These are phyloP conservation scores for Cryptotermes secundus DNA, from an alignment of 1,140 invertebrate species.

Conservation along the genomic window DNA sequence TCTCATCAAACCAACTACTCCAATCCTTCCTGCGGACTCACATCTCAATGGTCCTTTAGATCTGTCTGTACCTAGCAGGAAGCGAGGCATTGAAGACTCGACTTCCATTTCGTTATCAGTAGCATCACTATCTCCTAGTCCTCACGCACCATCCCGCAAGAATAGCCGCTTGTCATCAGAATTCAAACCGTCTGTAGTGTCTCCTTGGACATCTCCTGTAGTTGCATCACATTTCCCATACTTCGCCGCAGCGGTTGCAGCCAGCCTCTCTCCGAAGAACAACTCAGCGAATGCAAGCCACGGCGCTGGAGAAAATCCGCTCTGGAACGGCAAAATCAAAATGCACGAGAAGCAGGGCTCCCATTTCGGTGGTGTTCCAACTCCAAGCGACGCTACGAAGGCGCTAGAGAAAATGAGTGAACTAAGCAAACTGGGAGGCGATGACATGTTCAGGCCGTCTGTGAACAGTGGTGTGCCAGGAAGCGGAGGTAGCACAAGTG, in stretches of 20 bases:
- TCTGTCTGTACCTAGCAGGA: conserved; percentile 72
- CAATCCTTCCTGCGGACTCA: conserved; percentile 52
- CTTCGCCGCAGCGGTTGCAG: conserved; percentile 75
- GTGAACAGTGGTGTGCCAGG: conserved; percentile 48
- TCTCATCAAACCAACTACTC: conserved; percentile 60
- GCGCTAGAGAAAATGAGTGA: conserved; percentile 91
- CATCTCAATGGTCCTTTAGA: conserved; percentile 75
- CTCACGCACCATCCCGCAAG: conserved; percentile 38
- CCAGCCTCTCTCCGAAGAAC: conserved; percentile 72
- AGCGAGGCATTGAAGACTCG: conserved; percentile 65
- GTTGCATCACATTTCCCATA: conserved; percentile 75
- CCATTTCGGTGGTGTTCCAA: conserved; percentile 48
- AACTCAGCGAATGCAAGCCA: conserved; percentile 47
- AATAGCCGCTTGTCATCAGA: conserved; percentile 50
- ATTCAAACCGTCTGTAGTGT: conserved; percentile 61
- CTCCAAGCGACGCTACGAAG: conserved; percentile 77
- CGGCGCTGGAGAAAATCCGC: conserved; percentile 41
- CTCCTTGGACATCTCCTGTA: conserved; percentile 74
- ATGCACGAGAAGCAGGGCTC: conserved; percentile 44
- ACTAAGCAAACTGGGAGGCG: conserved; percentile 77
- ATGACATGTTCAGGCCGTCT: conserved; percentile 68
- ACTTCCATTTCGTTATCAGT: conserved; percentile 56
- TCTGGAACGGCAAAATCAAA: conserved; percentile 82
- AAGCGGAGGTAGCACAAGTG: conserved; percentile 46
- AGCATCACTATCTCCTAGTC: conserved; percentile 32